These are phyloP conservation scores for Coelogynopora nodosa DNA, from an alignment of 2,888 invertebrate species.

Conservation along the genomic window DNA sequence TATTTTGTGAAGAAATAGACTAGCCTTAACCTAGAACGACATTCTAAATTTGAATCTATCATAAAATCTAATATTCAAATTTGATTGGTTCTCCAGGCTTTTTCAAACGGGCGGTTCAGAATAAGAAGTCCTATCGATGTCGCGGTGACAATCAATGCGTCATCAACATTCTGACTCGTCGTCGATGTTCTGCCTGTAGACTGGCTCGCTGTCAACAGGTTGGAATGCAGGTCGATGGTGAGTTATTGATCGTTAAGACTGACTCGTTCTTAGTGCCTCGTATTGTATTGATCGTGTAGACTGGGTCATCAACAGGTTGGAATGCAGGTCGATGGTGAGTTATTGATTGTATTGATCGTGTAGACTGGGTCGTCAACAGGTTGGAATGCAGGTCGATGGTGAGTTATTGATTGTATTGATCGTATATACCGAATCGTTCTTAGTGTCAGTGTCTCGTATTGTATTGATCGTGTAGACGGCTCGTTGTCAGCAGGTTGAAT, in stretches of 20 bases:
- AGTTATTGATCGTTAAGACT: no score
- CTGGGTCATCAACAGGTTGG: neutral
- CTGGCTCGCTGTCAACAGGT: neutral
- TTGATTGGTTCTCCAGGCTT: neutral
- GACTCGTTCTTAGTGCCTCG: no score
- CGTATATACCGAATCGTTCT: no score
- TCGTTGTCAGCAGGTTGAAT: no score
- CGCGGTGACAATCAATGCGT: neutral
- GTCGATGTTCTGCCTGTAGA: slow-evolving; percentile 2
- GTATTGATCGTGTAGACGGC: no score
- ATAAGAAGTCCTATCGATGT: slow-evolving; percentile 7
- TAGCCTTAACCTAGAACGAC: no score
- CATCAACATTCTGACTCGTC: neutral
- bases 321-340: neutral
- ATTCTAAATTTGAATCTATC: neutral
- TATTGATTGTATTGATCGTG: neutral
- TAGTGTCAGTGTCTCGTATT: no score
- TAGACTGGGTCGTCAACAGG: neutral
- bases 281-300: neutral
- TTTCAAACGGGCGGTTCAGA: slow-evolving; percentile 2
- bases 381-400: slow-evolving; percentile 3
- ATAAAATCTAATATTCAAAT: neutral
- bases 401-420: no score
- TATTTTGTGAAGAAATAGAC: no score
- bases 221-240: neutral